A percentile compares a stretch with the other conserved stretches of the same genome.
Evolutionary conservation across 2,113 vertebrate species (phyloP).

Genomic region (Pygoscelis antarcticus): DNA sequence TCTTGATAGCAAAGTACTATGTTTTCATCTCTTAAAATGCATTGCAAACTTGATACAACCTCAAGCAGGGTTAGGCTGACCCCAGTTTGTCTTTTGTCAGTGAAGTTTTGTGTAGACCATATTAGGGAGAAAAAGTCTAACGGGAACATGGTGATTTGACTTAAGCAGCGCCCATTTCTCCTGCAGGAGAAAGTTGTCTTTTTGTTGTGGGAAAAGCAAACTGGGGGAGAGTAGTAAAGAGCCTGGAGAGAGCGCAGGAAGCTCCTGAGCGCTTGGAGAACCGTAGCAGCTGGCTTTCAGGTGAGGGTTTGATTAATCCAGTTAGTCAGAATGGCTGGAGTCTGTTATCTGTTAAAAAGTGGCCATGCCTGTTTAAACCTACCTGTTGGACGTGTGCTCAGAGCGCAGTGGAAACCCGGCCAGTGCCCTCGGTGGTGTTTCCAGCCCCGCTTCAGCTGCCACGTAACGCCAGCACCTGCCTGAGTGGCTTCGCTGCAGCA

Average conservation of each 20-base stretch:
- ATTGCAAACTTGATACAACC: neutral
- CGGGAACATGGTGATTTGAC: neutral
- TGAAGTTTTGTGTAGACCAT: neutral
- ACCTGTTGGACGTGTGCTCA: neutral
- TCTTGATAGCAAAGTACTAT: neutral
- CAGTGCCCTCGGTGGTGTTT: neutral
- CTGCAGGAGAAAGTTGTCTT: neutral
- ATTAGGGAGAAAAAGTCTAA: neutral
- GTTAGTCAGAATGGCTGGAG: neutral
- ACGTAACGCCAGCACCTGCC: fast-evolving
- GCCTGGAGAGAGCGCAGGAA: neutral
- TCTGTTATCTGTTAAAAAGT: neutral
- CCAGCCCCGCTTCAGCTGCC: neutral
- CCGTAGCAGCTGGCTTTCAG: neutral
- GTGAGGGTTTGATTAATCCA: neutral
- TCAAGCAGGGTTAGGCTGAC: neutral
- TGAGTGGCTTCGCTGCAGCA: neutral
- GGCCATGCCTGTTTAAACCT: neutral
- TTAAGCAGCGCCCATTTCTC: neutral
- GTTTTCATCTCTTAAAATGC: neutral
- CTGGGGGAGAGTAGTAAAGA: neutral
- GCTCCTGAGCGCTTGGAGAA: neutral
- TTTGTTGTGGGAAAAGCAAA: neutral
- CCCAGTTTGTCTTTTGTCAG: neutral
- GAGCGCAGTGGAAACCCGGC: neutral